Evolutionary conservation across 35 echinoderm and acorn worm species (phyloP).

Genomic region (Lytechinus pictus): DNA sequence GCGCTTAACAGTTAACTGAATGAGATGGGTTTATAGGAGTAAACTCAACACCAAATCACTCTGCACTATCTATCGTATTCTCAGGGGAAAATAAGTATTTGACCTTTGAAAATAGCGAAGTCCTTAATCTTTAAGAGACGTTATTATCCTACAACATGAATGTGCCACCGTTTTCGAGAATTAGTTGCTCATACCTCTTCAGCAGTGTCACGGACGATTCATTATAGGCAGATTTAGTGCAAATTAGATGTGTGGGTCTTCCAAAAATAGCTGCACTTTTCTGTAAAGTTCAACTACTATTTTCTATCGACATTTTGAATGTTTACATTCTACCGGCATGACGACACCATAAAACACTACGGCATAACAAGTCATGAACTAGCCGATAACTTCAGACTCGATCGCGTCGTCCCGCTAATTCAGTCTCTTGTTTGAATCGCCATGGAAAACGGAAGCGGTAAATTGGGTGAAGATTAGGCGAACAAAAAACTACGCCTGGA

Average conservation of each 20-base stretch:
- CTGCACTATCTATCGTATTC: not conserved
- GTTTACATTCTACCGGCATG: constrained; percentile 29
- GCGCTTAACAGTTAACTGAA: not conserved
- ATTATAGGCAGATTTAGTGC: not conserved
- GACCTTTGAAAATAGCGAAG: not conserved
- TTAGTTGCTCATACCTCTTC: not conserved
- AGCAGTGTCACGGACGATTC: not conserved
- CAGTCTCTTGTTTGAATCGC: constrained; percentile 23
- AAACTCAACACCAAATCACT: not conserved
- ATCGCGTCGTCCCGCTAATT: constrained; percentile 46
- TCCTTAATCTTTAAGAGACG: not conserved
- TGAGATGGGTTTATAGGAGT: not conserved
- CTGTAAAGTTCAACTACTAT: not conserved
- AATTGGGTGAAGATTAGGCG: constrained; percentile 48
- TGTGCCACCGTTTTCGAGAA: not conserved
- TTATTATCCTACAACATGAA: not conserved
- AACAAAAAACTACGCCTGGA: constrained; percentile 39
- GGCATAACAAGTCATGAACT: constrained; percentile 22
- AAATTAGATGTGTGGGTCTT: not conserved
- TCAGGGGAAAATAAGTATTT: not conserved
- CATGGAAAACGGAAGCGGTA: constrained; percentile 50
- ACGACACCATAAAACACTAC: not conserved
- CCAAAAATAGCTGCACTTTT: constrained; percentile 50
- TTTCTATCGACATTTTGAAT: not conserved
- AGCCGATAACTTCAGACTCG: not conserved